A percentile compares a stretch with the other conserved stretches of the same genome.
phyloP scores from a whole-genome alignment of 2,888 invertebrate species.

The Rhodophaea formosa region DNA sequence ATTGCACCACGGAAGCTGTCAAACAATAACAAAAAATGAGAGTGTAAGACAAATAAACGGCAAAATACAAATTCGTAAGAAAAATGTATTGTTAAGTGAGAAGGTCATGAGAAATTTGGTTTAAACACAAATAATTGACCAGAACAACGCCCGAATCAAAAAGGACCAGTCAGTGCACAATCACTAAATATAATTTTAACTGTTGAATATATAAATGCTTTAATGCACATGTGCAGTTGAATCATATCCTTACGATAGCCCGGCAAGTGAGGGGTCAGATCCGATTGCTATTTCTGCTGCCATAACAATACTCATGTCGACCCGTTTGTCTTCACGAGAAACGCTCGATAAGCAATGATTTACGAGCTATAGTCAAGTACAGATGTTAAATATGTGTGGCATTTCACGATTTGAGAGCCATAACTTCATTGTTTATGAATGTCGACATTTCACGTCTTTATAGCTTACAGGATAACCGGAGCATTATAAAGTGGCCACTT shows the following conservation, averaged over 20 bases:
- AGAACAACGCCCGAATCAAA: no score
- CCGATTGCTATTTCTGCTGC: constrained; percentile 16
- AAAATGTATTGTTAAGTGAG: no score
- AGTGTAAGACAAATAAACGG: no score
- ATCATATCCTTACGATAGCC: constrained; percentile 3
- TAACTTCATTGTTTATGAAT: background rate
- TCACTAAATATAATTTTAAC: no score
- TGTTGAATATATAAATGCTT: no score
- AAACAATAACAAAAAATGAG: no score
- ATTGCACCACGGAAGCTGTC: no score
- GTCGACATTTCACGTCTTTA: background rate
- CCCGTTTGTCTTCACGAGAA: constrained; percentile 10
- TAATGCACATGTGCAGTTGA: background rate
- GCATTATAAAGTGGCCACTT: no score
- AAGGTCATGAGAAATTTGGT: no score
- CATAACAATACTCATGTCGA: constrained; percentile 11
- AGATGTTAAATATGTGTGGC: background rate
- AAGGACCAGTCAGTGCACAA: no score
- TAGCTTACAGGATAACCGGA: background rate
- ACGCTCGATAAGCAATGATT: constrained; percentile 10
- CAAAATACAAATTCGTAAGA: no score
- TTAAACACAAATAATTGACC: no score
- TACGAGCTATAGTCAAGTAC: background rate
- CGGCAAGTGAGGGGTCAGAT: constrained; percentile 6
- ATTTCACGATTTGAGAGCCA: background rate